These are phyloP conservation scores for Teleogryllus occipitalis DNA, from an alignment of 1,140 invertebrate species.

Conservation along the genomic window DNA sequence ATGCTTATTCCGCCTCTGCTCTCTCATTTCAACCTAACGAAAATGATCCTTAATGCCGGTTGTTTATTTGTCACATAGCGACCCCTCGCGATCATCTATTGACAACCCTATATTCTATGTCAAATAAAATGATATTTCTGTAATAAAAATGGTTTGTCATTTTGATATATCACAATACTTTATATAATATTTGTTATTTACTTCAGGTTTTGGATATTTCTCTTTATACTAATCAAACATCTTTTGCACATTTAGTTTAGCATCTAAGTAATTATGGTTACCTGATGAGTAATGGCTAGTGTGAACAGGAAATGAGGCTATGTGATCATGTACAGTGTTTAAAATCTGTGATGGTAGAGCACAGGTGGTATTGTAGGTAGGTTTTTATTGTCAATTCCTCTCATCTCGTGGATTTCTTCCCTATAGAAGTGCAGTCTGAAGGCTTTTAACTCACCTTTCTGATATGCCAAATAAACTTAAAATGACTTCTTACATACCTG, in stretches of 20 bases:
- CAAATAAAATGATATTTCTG: no score
- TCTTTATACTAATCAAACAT: constrained; percentile 13
- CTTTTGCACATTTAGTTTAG: constrained; percentile 11
- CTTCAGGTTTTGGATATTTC: constrained; percentile 13
- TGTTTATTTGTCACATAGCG: no score
- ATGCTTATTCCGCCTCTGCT: no score
- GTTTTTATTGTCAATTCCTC: constrained; percentile 9
- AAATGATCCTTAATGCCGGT: no score
- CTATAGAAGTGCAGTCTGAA: constrained; percentile 5
- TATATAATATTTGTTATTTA: constrained; percentile 12
- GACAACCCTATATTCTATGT: no score
- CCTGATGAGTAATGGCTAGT: constrained; percentile 9
- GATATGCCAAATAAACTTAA: constrained; percentile 9
- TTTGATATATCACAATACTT: no score
- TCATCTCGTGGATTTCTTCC: constrained; percentile 8
- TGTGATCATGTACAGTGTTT: constrained; percentile 13
- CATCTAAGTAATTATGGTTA: constrained; percentile 13
- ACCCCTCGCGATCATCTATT: no score
- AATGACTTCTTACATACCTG: constrained; percentile 11
- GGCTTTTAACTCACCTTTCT: constrained; percentile 10
- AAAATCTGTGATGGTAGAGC: constrained; percentile 1
- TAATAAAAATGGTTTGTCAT: no score
- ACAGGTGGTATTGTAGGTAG: no score
- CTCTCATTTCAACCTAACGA: no score
- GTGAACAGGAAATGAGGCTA: constrained; percentile 12